phyloP scores from a whole-genome alignment of 2,888 invertebrate species.

The Notodonta dromedarius region DNA sequence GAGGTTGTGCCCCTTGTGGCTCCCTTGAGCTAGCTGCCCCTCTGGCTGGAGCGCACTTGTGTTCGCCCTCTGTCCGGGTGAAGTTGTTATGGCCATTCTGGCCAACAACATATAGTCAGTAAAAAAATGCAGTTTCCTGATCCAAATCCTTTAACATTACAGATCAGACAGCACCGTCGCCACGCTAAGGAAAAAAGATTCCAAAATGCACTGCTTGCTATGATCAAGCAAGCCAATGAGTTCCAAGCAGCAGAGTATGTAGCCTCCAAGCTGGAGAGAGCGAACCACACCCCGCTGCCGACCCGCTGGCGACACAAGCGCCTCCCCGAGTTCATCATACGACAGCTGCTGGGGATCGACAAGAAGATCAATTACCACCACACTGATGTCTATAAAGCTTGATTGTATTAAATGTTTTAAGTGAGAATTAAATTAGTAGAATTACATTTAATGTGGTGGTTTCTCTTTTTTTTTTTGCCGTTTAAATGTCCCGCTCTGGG shows the following conservation, averaged over 20 bases:
- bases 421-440: slow-evolving; percentile 33
- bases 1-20: too few species aligned
- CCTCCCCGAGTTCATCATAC: slow-evolving; percentile 87
- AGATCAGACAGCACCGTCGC: slow-evolving; percentile 88
- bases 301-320: slow-evolving; percentile 84
- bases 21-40: too few species aligned
- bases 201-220: slow-evolving; percentile 87
- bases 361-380: slow-evolving; percentile 80
- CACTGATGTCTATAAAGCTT: slow-evolving; percentile 74
- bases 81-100: too few species aligned
- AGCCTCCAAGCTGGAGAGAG: slow-evolving; percentile 83
- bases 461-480: background rate
- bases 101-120: too few species aligned
- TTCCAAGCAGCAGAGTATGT: slow-evolving; percentile 92
- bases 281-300: slow-evolving; percentile 85
- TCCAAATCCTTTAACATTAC: slow-evolving; percentile 10
- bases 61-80: too few species aligned
- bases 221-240: slow-evolving; percentile 88
- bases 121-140: too few species aligned
- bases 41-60: too few species aligned
- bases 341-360: slow-evolving; percentile 86
- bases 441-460: slow-evolving; percentile 12
- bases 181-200: slow-evolving; percentile 91
- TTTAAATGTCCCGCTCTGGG: too few species aligned
- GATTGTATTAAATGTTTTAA: slow-evolving; percentile 15